Evolutionary conservation across 2,113 vertebrate species (phyloP).

Genomic region (Platanista minor): DNA sequence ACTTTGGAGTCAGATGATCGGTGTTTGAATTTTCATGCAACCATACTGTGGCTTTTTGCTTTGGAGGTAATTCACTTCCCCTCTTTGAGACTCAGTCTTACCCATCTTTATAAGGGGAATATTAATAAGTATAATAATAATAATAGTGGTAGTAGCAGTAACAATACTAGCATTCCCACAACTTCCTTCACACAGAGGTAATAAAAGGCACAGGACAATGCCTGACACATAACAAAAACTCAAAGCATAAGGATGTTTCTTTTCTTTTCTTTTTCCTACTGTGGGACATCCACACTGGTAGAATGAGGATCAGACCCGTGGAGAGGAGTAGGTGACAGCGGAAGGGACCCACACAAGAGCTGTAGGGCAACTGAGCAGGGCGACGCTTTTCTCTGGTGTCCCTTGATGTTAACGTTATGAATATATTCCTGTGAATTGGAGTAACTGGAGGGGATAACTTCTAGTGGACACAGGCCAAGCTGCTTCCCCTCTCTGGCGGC

Average conservation of each 20-base stretch:
- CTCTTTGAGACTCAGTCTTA: background rate
- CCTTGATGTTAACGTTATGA: background rate
- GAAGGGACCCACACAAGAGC: background rate
- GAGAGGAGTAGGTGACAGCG: background rate
- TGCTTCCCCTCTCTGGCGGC: rapidly evolving
- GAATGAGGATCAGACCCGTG: background rate
- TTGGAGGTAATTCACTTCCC: background rate
- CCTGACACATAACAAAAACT: background rate
- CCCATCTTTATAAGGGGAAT: background rate
- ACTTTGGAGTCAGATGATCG: background rate
- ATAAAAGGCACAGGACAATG: too few species aligned
- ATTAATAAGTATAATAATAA: background rate
- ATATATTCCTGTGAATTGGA: rapidly evolving
- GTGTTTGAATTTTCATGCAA: background rate
- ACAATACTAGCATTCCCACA: rapidly evolving
- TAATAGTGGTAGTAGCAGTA: background rate
- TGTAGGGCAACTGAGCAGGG: rapidly evolving
- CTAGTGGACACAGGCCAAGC: background rate
- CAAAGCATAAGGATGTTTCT: rapidly evolving
- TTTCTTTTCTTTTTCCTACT: background rate
- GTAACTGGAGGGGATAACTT: too few species aligned
- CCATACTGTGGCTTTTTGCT: background rate
- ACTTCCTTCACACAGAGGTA: rapidly evolving
- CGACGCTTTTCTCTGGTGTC: rapidly evolving
- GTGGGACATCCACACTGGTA: rapidly evolving